Evolutionary conservation across 1,140 invertebrate genomes (phyloP), one percentile per base, ranked within the genome.

Genomic region (Caenorhabditis remanei): DNA sequence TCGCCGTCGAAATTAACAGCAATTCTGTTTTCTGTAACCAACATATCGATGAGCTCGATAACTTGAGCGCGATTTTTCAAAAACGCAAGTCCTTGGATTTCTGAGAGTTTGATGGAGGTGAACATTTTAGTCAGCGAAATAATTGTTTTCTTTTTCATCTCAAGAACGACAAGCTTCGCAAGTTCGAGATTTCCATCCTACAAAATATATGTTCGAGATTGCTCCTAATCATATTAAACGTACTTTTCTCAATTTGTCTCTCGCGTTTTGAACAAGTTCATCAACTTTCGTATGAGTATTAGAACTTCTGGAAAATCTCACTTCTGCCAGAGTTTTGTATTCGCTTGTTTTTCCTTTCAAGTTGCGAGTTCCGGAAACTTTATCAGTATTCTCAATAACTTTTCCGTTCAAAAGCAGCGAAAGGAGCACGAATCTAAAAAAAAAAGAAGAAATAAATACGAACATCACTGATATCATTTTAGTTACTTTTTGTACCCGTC

Each of bases 141-240:
- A 32, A 87, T 58, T 0, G 75, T 55, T 56, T 84, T 87, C 40
- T 87, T 83, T 32, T 56, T 55, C 43, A 87, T 48, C 13, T 58
- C 46, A 13, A 40, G n/a, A 56, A 87, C 48, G 19, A 87, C 19
- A 2, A 50, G n/a, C 32, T 83, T 48, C 8, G 43, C 50, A 19
- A 87, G 75, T 48, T 71, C 86, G 2, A 32, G 16, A 24, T 87
- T 87, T 32, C 67, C 53, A n/a, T 87, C 85, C 55, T 71, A 63
- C 19, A 83, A 83, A 58, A 83, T 21, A 55, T 19, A 53, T 21
- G n/a, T 43, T 21, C n/a, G 13, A 46, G 14, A 56, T 21, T 53
- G 58, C 13, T 43, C 32, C 4, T 32, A 9, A 84, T 9, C n/a
- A 24, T 58, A 58, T 13, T 40, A 53, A 24, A 2, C 14, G 5